A percentile compares a stretch with the other conserved stretches of the same genome.
phyloP scores from a whole-genome alignment of 2,797 vertebrate genomes.

The Pangasius djambal region DNA sequence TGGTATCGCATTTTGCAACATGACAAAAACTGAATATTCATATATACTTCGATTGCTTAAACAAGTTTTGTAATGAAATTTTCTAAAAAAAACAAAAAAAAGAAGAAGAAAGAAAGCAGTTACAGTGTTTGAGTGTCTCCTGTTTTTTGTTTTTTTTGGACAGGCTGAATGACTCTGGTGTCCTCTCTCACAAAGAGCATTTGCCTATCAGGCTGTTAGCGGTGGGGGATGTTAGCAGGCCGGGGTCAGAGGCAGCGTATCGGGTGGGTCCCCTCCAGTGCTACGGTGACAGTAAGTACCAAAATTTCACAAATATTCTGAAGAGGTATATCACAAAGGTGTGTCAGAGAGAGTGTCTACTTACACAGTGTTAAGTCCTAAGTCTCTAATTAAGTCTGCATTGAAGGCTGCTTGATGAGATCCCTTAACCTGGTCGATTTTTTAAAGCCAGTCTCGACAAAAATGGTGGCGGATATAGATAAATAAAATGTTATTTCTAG shows the following conservation, averaged over 20 bases:
- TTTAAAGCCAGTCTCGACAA: not conserved
- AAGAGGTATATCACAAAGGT: not conserved
- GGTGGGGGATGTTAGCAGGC: slow-evolving; percentile 82
- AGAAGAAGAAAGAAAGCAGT: too few relatives aligned
- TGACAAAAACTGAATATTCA: not conserved
- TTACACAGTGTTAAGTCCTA: not conserved
- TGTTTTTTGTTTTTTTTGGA: slow-evolving; percentile 14
- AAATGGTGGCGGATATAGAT: not conserved
- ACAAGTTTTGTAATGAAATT: not conserved
- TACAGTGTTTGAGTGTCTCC: not conserved
- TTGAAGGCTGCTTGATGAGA: not conserved
- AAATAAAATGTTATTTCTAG: not conserved
- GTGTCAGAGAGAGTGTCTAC: not conserved
- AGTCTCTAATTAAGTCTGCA: not conserved
- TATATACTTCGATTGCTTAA: not conserved
- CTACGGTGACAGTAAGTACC: slow-evolving; percentile 89
- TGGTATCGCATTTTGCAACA: not conserved
- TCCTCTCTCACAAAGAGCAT: slow-evolving; percentile 88
- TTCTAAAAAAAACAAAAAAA: too few relatives aligned
- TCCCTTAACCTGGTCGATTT: not conserved
- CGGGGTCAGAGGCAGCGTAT: slow-evolving; percentile 85
- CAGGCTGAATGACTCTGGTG: slow-evolving; percentile 88
- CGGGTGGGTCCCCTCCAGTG: slow-evolving; percentile 88
- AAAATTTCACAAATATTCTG: not conserved
- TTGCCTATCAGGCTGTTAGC: slow-evolving; percentile 87